Evolutionary conservation across 2,888 invertebrate genomes (phyloP).

Genomic region (Blastobasis lacticolella): DNA sequence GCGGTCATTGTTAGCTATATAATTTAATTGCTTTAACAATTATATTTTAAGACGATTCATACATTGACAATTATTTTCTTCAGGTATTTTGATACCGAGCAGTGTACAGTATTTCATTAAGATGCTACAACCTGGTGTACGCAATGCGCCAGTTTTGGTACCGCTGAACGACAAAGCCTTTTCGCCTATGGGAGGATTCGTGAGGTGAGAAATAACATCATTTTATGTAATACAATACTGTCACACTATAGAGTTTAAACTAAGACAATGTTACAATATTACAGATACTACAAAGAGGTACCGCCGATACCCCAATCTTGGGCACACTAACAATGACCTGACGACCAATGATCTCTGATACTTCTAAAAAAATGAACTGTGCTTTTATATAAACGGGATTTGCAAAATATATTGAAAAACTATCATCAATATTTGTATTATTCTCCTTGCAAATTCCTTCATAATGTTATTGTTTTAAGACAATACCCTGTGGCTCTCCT

Average conservation of each 20-base stretch:
- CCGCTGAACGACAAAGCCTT: conserved; percentile 56
- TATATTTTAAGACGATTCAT: too few species aligned
- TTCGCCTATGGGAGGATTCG: conserved; percentile 58
- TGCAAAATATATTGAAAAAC: too few species aligned
- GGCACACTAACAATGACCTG: conserved; percentile 12
- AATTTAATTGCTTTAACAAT: too few species aligned
- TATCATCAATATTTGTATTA: too few species aligned
- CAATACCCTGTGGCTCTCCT: too few species aligned
- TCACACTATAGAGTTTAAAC: neutral
- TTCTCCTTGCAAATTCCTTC: too few species aligned
- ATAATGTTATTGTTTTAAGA: too few species aligned
- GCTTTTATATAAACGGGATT: too few species aligned
- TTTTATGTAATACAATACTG: neutral
- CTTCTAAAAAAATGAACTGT: too few species aligned
- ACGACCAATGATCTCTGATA: neutral
- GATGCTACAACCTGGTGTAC: conserved; percentile 36
- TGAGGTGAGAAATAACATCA: conserved; percentile 35
- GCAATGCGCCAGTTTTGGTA: conserved; percentile 37
- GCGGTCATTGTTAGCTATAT: too few species aligned
- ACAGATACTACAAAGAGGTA: conserved; percentile 64
- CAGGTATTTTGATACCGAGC: conserved; percentile 56
- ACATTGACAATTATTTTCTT: neutral
- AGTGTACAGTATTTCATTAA: conserved; percentile 63
- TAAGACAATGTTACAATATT: conserved; percentile 12
- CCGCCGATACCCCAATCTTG: conserved; percentile 59